phyloP scores from a whole-genome alignment of 2,888 invertebrate genomes.

The Amphipoea oculea region DNA sequence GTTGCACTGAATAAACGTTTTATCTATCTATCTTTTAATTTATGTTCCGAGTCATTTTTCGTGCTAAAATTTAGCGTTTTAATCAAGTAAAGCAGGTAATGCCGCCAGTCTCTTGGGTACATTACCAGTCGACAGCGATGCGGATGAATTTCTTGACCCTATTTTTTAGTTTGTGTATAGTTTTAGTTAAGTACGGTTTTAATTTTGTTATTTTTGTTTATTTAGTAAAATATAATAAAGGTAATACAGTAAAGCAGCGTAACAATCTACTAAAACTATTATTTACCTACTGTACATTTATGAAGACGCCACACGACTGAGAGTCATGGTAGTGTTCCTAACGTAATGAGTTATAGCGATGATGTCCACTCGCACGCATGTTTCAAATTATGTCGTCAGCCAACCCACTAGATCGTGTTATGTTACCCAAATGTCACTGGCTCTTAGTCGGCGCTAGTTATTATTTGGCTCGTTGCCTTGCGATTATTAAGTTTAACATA shows the following conservation, averaged over 20 bases:
- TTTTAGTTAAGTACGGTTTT: too few species aligned
- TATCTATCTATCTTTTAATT: too few species aligned
- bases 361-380: conserved; percentile 78
- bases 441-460: conserved; percentile 79
- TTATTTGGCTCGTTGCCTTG: conserved; percentile 86
- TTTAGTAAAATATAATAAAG: too few species aligned
- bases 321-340: conserved; percentile 72
- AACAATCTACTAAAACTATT: conserved; percentile 50
- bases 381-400: conserved; percentile 86
- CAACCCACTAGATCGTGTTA: conserved; percentile 79
- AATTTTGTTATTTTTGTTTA: too few species aligned
- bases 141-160: too few species aligned
- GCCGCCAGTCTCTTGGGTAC: too few species aligned
- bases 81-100: too few species aligned
- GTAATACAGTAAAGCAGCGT: too few species aligned
- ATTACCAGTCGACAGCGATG: too few species aligned
- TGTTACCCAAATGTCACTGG: conserved; percentile 82
- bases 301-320: conserved; percentile 58
- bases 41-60: conserved; percentile 8
- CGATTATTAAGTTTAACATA: conserved; percentile 79
- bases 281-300: conserved; percentile 63
- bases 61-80: not conserved
- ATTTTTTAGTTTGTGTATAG: too few species aligned
- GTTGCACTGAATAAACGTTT: too few species aligned
- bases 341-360: conserved; percentile 78